Evolutionary conservation across 1,140 invertebrate species (phyloP), one percentile per base, ranked within the genome.

Genomic region (Scaptodrosophila lebanonensis): DNA sequence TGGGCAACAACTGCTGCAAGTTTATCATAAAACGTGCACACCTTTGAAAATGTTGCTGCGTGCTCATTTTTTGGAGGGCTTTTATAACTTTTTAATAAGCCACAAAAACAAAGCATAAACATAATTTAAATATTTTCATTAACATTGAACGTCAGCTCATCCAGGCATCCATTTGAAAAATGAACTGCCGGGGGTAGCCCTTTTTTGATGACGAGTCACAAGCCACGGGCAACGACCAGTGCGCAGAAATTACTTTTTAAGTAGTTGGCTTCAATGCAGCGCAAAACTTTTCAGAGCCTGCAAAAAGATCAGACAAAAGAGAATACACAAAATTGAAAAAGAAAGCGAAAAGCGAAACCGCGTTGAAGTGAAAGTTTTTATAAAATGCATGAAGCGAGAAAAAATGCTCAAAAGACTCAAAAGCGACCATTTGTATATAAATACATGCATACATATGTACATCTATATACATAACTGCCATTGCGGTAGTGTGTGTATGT

Each of bases 71-170:
- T 33, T 11, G 52, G 29, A 45, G 36, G 51, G 15, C 36, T 72
- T 54, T 66, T 36, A n/a, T n/a, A 79, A 73, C 76, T 75, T 82
- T 83, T 67, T 83, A 79, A 79, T 79, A 79, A 72, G 73, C 66
- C 56, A 76, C 70, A 73, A 75, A 68, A 58, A 58, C 17, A 20
- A 13, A 61, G 65, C 73, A 56, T 75, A 70, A 82, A 70, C 76
- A 52, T 75, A 75, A 82, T 67, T 82, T 70, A 62, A 83, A 83
- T 82, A 77, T 83, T 82, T 82, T 82, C 75, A 82, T 82, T 82
- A 83, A 83, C 77, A 82, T 83, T 66, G 35, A 38, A 9, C 13
- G 6, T 2, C 11, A 16, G 12, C 9, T 9, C 3, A n/a, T n/a
- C n/a, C n/a, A n/a, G n/a, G n/a, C n/a, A n/a, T n/a, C n/a, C n/a